A percentile compares a stretch with the other conserved stretches of the same genome.
phyloP scores from a whole-genome alignment of 1,140 invertebrate genomes.

The Dermatophagoides farinae region DNA sequence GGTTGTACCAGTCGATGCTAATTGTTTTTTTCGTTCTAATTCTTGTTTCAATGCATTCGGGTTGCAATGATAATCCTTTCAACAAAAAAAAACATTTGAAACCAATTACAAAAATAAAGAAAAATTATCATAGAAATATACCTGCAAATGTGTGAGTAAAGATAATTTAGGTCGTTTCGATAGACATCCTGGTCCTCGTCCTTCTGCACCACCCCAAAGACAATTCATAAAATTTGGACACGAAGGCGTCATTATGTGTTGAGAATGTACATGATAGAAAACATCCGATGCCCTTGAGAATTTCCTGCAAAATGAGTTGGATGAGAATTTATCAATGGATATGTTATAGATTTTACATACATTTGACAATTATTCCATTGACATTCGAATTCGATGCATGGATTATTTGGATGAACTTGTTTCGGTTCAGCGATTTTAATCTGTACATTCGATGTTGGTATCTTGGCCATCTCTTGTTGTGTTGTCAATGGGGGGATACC shows the following conservation, averaged over 20 bases:
- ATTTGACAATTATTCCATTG: slow-evolving; percentile 74
- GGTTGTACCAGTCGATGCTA: slow-evolving; percentile 29
- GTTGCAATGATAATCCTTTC: slow-evolving; percentile 17
- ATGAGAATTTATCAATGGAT: slow-evolving; percentile 8
- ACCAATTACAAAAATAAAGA: neutral
- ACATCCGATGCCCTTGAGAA: slow-evolving; percentile 11
- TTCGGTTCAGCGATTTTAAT: neutral
- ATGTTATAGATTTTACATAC: slow-evolving; percentile 28
- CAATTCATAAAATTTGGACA: slow-evolving; percentile 8
- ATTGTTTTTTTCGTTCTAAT: slow-evolving; percentile 38
- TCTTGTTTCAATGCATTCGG: slow-evolving; percentile 18
- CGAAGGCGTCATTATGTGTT: slow-evolving; percentile 6
- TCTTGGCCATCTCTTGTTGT: no score
- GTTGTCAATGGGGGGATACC: neutral
- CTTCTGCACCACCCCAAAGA: slow-evolving; percentile 13
- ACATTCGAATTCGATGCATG: slow-evolving; percentile 42
- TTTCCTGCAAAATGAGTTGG: slow-evolving; percentile 2
- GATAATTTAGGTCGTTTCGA: slow-evolving; percentile 40
- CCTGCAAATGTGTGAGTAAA: slow-evolving; percentile 60
- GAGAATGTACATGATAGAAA: slow-evolving; percentile 12
- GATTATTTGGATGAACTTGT: neutral
- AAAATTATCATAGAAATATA: slow-evolving; percentile 15
- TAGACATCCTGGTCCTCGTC: slow-evolving; percentile 15
- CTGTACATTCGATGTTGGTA: neutral
- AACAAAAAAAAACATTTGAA: slow-evolving; percentile 6